A percentile compares a stretch with the other conserved stretches of the same genome.
Conservation (phyloP, 2,113 vertebrate species). For the Turdus rufiventris region DNA sequence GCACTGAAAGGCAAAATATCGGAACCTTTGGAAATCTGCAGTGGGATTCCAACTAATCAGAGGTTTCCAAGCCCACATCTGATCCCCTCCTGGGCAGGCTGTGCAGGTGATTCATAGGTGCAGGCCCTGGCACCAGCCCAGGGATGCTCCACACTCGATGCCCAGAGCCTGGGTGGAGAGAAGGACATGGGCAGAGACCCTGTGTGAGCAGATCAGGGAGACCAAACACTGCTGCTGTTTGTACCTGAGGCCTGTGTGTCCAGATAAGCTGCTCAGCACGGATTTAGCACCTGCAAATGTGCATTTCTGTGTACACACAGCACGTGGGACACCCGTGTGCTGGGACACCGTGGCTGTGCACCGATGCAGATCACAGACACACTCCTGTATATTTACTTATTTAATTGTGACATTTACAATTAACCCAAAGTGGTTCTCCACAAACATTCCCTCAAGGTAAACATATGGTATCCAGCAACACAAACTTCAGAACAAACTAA, state of each 20-base stretch:
- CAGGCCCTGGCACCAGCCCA: neutral
- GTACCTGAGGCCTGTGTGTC: neutral
- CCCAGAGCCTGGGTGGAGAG: neutral
- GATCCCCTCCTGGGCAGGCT: neutral
- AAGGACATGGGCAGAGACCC: neutral
- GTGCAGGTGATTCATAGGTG: neutral
- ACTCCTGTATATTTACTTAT: constrained; percentile 49
- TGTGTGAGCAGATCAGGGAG: neutral
- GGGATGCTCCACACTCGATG: neutral
- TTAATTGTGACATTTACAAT: constrained; percentile 60
- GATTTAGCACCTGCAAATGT: neutral
- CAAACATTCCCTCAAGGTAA: constrained; percentile 57
- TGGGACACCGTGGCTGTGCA: neutral
- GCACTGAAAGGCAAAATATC: neutral
- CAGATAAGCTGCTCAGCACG: neutral
- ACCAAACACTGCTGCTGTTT: neutral
- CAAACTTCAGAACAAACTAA: constrained; percentile 26
- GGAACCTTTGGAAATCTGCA: neutral
- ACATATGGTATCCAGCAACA: constrained; percentile 52
- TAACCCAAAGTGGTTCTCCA: constrained; percentile 36
- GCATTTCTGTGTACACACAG: neutral
- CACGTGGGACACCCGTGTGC: neutral
- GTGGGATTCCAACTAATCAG: neutral
- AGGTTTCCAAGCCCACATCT: neutral
- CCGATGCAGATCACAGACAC: neutral